phyloP scores from a whole-genome alignment of 2,888 invertebrate genomes.

The Herminia tarsipennalis region DNA sequence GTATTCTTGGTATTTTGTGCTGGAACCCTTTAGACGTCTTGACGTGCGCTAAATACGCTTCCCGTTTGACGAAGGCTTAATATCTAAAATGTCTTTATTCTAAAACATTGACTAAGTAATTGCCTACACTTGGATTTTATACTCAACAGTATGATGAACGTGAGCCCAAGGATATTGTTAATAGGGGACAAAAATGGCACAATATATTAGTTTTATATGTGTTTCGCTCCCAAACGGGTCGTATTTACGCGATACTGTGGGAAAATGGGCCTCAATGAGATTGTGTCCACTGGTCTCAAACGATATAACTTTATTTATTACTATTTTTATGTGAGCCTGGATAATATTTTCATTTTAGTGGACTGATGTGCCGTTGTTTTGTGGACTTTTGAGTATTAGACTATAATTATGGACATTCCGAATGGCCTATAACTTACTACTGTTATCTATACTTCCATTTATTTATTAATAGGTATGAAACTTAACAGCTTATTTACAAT shows the following conservation, averaged over 20 bases:
- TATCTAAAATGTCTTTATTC: neutral
- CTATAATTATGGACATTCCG: neutral
- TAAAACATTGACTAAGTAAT: slow-evolving; percentile 15
- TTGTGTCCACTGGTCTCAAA: slow-evolving; percentile 53
- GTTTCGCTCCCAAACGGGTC: slow-evolving; percentile 50
- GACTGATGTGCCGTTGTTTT: slow-evolving; percentile 10
- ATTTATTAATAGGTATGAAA: too few species aligned
- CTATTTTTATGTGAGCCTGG: slow-evolving; percentile 41
- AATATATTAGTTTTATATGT: slow-evolving; percentile 71
- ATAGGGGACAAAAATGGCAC: slow-evolving; percentile 61
- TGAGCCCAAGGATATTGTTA: slow-evolving; percentile 52
- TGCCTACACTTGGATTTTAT: slow-evolving; percentile 22
- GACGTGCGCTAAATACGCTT: too few species aligned
- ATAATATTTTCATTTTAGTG: slow-evolving; percentile 39
- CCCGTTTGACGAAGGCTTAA: too few species aligned
- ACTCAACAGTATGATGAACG: slow-evolving; percentile 32
- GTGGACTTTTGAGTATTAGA: slow-evolving; percentile 1
- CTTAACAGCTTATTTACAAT: too few species aligned
- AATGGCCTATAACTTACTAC: too few species aligned
- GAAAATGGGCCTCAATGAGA: slow-evolving; percentile 54
- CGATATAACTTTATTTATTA: slow-evolving; percentile 59
- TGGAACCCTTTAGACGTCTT: too few species aligned
- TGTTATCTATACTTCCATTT: too few species aligned
- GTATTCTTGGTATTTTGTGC: too few species aligned
- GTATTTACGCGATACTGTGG: slow-evolving; percentile 56